These are phyloP conservation scores for Adelosebastes latens DNA, from an alignment of 2,797 vertebrate species.

Conservation along the genomic window DNA sequence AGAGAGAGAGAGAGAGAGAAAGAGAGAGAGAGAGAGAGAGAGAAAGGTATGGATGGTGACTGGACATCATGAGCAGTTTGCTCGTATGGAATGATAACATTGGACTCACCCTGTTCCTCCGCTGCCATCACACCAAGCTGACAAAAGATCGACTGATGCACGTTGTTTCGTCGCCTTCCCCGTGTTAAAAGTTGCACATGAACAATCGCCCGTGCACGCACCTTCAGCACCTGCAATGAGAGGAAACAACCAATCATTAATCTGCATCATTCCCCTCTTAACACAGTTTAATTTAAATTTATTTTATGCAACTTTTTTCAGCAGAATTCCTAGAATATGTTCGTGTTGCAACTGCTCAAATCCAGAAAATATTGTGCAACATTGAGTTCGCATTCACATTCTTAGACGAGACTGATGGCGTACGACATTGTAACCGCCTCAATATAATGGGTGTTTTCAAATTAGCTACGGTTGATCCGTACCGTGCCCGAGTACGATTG, in stretches of 20 bases:
- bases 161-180: not conserved
- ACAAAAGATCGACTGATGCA: not conserved
- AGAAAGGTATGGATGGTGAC: not conserved
- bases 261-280: not conserved
- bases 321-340: not conserved
- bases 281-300: not conserved
- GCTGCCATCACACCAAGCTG: not conserved
- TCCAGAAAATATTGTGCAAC: not conserved
- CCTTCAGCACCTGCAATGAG: not conserved
- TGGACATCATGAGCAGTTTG: not conserved
- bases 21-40: not conserved
- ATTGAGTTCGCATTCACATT: not conserved
- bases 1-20: not conserved
- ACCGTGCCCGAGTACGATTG: no score
- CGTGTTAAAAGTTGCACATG: not conserved
- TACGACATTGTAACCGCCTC: no score
- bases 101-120: not conserved
- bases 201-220: not conserved
- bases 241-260: not conserved
- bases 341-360: not conserved
- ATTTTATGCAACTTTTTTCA: not conserved
- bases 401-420: no score
- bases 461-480: no score
- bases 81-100: not conserved
- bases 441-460: no score